Evolutionary conservation across 2,888 invertebrate genomes (phyloP).

Genomic region (Rhingia rostrata): DNA sequence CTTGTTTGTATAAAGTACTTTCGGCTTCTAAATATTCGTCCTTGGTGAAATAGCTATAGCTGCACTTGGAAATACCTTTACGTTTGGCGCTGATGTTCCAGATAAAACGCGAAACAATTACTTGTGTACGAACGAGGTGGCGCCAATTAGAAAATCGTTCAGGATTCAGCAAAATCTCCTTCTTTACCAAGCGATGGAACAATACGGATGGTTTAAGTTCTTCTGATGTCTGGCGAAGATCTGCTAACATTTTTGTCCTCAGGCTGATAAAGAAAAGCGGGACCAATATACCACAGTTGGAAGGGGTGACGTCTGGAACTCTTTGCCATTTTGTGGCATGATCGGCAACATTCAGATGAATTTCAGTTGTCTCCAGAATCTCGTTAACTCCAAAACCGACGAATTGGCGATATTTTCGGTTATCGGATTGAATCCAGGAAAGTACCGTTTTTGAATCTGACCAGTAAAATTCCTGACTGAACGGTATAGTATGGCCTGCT

Average conservation of each 20-base stretch:
- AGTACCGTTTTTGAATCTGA: constrained; percentile 76
- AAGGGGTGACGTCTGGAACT: background rate
- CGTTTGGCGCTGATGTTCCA: too few relatives aligned
- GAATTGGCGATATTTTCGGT: constrained; percentile 72
- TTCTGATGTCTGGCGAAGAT: background rate
- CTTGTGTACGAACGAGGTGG: too few relatives aligned
- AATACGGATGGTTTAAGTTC: background rate
- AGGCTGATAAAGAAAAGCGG: background rate
- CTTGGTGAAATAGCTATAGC: background rate
- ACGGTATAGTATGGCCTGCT: constrained; percentile 43
- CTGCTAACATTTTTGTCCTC: background rate
- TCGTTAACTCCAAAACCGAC: constrained; percentile 74
- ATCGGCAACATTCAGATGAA: background rate
- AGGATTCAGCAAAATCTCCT: too few relatives aligned
- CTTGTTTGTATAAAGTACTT: background rate
- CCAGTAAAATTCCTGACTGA: constrained; percentile 71
- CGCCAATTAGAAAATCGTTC: too few relatives aligned
- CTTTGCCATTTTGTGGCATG: background rate
- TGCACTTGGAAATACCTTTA: background rate
- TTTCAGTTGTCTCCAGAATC: background rate
- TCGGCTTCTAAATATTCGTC: constrained; percentile 2
- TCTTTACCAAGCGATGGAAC: background rate
- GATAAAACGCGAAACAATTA: too few relatives aligned
- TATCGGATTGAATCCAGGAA: constrained; percentile 75
- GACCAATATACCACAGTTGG: background rate